phyloP scores from a whole-genome alignment of 1,140 invertebrate species.

The Rhopalosiphum padi region DNA sequence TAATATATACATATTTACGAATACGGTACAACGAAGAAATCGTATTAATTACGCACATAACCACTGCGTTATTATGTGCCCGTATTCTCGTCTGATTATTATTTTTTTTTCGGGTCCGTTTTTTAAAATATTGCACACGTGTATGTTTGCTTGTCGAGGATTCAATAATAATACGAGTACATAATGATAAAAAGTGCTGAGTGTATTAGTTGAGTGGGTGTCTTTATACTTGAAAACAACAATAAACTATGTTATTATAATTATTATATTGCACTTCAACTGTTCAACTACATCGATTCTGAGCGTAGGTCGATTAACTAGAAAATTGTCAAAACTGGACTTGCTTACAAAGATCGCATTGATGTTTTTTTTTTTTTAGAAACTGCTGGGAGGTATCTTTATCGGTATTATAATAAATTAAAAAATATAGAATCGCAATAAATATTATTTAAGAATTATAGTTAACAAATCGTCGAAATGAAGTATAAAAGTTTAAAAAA shows the following conservation, averaged over 20 bases:
- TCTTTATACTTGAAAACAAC: background rate
- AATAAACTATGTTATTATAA: background rate
- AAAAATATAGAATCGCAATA: too few relatives aligned
- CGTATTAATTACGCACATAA: background rate
- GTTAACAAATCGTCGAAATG: too few relatives aligned
- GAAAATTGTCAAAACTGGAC: background rate
- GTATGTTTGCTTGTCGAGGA: background rate
- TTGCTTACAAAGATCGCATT: too few relatives aligned
- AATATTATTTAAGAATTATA: too few relatives aligned
- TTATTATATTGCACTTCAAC: background rate
- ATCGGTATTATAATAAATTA: too few relatives aligned
- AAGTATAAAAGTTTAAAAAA: too few relatives aligned
- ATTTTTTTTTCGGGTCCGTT: background rate
- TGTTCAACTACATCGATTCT: too few relatives aligned
- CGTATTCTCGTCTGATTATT: background rate
- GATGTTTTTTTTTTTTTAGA: too few relatives aligned
- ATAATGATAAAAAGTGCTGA: background rate
- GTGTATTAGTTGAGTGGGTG: background rate
- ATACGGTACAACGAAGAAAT: background rate
- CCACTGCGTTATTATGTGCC: too few relatives aligned
- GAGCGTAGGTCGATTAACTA: background rate
- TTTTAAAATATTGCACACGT: background rate
- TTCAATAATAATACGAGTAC: background rate
- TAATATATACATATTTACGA: background rate
- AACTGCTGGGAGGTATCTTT: too few relatives aligned